A percentile compares a stretch with the other conserved stretches of the same genome.
phyloP scores from a whole-genome alignment of 2,113 vertebrate species.

The Myrmecobius fasciatus region DNA sequence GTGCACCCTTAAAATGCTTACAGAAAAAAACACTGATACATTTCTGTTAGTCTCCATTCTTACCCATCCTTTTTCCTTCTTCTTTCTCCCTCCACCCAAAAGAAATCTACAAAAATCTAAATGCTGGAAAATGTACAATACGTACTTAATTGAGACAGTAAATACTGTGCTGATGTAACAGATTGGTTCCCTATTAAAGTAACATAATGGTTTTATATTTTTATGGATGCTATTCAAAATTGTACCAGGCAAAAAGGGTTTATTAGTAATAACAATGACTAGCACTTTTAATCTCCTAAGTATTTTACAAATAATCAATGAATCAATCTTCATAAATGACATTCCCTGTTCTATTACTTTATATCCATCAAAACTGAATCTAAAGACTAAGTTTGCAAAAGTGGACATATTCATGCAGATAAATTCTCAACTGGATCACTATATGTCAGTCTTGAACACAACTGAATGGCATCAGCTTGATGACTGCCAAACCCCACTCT shows the following conservation, averaged over 20 bases:
- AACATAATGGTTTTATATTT: constrained; percentile 73
- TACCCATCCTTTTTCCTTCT: background rate
- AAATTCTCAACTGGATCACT: constrained; percentile 23
- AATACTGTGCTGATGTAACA: constrained; percentile 38
- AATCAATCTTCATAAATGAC: constrained; percentile 46
- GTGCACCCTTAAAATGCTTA: background rate
- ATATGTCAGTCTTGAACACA: background rate
- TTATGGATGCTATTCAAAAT: constrained; percentile 71
- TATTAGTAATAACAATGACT: constrained; percentile 75
- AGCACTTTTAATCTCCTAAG: constrained; percentile 64
- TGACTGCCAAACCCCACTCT: background rate
- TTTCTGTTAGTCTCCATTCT: background rate
- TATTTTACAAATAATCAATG: constrained; percentile 68
- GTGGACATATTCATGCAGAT: background rate
- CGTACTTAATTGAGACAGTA: constrained; percentile 58
- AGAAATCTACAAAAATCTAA: background rate
- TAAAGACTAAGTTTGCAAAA: background rate
- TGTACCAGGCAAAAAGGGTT: constrained; percentile 64
- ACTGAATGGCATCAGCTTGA: background rate
- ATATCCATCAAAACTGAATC: background rate
- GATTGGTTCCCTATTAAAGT: constrained; percentile 63
- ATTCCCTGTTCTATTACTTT: background rate
- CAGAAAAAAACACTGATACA: constrained; percentile 19
- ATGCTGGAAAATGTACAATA: background rate
- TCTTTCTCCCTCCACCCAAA: background rate